Percentiles rank a stretch among this genome's conserved stretches.
These are phyloP conservation scores for Danaus plexippus DNA, from an alignment of 1,140 invertebrate species.

Conservation along the genomic window DNA sequence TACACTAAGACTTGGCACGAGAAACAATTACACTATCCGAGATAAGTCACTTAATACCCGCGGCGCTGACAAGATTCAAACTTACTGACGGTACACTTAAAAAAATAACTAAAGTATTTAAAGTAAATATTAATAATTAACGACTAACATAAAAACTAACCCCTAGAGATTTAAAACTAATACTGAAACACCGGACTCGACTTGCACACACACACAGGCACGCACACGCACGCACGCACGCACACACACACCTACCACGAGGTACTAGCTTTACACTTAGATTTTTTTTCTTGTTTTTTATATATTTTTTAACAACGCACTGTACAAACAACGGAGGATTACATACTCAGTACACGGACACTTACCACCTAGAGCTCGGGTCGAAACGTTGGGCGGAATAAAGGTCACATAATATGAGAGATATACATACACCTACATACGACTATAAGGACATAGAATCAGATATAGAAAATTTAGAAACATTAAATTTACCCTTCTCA, in stretches of 20 bases:
- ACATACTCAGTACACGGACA: slow-evolving; percentile 21
- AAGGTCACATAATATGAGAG: too few relatives aligned
- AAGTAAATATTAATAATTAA: slow-evolving; percentile 57
- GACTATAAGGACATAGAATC: too few relatives aligned
- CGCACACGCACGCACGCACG: slow-evolving; percentile 8
- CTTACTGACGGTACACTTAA: slow-evolving; percentile 48
- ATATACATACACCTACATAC: too few relatives aligned
- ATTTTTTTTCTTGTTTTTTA: slow-evolving; percentile 32
- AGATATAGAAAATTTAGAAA: slow-evolving; percentile 13
- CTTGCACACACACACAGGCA: slow-evolving; percentile 30
- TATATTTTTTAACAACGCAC: slow-evolving; percentile 47
- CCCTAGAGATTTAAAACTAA: slow-evolving; percentile 59
- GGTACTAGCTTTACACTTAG: slow-evolving; percentile 22
- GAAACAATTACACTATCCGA: slow-evolving; percentile 8
- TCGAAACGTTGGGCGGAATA: slow-evolving; percentile 41
- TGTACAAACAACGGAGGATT: slow-evolving; percentile 46
- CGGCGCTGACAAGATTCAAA: slow-evolving; percentile 29
- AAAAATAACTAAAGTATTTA: slow-evolving; percentile 49
- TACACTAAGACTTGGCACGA: slow-evolving; percentile 14
- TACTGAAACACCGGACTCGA: slow-evolving; percentile 55
- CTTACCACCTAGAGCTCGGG: slow-evolving; percentile 23
- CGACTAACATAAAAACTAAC: slow-evolving; percentile 64
- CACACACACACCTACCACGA: slow-evolving; percentile 9
- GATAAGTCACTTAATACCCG: slow-evolving; percentile 12
- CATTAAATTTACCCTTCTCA: neutral